Evolutionary conservation across 2,797 vertebrate genomes (phyloP), one percentile per base, ranked within the genome.

Genomic region (Liasis olivaceus): DNA sequence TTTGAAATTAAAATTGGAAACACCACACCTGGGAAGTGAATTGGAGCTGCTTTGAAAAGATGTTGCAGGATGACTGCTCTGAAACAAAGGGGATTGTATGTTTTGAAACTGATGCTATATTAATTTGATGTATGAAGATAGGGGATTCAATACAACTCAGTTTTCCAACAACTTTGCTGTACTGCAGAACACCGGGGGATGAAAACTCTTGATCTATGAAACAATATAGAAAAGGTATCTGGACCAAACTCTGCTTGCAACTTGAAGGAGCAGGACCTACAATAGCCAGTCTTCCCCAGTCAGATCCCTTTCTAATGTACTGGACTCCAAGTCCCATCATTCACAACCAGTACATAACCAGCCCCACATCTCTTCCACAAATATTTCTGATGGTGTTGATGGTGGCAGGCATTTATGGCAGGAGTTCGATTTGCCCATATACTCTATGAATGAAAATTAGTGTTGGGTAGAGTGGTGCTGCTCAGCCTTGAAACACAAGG

Each of bases 1-100:
- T 54, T 84, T 90, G 22, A 87, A 26, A 90, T 42, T 66, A 72
- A 90, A 90, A 72, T 51, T 60, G n/a, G 51, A 88, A 89, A 86
- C 5, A 31, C 15, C n/a, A 3, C 9, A 24, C 24, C 64, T 17
- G 47, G 62, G 56, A 89, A 62, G 2, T 24, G 31, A 69, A 85
- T 89, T 36, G 6, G 62, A 69, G 22, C 9, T n/a, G 51, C n/a
- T 7, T 54, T 54, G 36, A n/a, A 89, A 90, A 90, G 24, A 28
- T 26, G 20, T 28, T 42, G 62, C 58, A 58, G 58, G 24, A 22
- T 89, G 22, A 85, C 12, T 91, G 58, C 20, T 58, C 47, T n/a
- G 36, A n/a, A 64, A 17, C 56, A 64, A 66, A 22, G 88, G 90
- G 0, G 51, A 5, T 87, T 86, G 85, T 22, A 88, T 6, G 42